These are phyloP conservation scores for Ormyrus nitidulus DNA, from an alignment of 2,888 invertebrate species.

Conservation along the genomic window DNA sequence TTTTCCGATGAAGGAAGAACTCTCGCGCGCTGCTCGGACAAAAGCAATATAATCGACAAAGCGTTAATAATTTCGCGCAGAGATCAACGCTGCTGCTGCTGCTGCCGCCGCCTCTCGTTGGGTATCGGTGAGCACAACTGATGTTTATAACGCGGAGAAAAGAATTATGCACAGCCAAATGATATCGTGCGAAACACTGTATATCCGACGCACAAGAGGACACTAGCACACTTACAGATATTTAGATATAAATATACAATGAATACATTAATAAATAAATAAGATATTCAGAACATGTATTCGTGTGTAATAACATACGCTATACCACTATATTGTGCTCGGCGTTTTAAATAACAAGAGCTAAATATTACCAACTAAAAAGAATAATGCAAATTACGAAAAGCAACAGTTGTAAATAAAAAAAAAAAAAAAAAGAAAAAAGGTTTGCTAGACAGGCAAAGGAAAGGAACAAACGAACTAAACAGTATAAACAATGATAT, in stretches of 20 bases:
- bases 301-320: slow-evolving; percentile 48
- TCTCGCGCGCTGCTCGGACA: background rate
- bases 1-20: slow-evolving; percentile 39
- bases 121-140: no score
- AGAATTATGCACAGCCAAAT: slow-evolving; percentile 4
- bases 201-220: no score
- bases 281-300: slow-evolving; percentile 38
- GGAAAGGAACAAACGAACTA: background rate
- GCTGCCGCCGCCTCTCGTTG: no score
- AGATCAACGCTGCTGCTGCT: no score
- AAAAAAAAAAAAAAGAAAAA: background rate
- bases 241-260: slow-evolving; percentile 43
- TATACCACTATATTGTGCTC: slow-evolving; percentile 53
- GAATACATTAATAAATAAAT: slow-evolving; percentile 38
- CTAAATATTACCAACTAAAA: slow-evolving; percentile 51
- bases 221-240: background rate
- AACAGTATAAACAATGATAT: background rate
- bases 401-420: slow-evolving; percentile 32
- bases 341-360: slow-evolving; percentile 54
- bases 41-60: background rate
- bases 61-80: slow-evolving; percentile 31
- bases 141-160: background rate
- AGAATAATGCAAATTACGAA: slow-evolving; percentile 32
- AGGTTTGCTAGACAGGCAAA: background rate
- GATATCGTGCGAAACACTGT: slow-evolving; percentile 3